Percentiles rank a stretch among this genome's conserved stretches.
Conservation (phyloP, 2,888 invertebrate species). For the Tipula lateralis region DNA sequence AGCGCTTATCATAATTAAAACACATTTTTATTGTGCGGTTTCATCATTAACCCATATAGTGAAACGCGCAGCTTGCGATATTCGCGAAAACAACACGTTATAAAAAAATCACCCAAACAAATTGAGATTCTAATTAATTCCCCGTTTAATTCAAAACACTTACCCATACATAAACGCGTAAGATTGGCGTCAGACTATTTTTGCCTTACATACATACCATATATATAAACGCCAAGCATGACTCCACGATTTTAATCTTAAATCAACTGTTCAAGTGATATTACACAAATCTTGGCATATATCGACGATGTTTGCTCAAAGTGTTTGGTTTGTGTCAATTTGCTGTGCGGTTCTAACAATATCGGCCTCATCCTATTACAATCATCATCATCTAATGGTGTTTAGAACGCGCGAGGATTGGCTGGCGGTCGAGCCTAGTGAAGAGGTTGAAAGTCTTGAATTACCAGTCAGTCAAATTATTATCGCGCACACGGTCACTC, state of each 20-base stretch:
- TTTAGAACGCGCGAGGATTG: slow-evolving; percentile 58
- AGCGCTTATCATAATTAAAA: too few species aligned
- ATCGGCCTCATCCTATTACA: neutral
- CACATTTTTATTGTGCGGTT: too few species aligned
- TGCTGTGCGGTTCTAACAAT: neutral
- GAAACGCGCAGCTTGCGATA: too few species aligned
- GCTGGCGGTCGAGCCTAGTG: slow-evolving; percentile 58
- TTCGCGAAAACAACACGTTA: too few species aligned
- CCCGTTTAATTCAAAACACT: neutral
- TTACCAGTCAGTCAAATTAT: slow-evolving; percentile 54
- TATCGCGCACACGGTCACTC: slow-evolving; percentile 50
- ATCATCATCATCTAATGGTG: slow-evolving; percentile 31
- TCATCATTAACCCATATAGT: too few species aligned
- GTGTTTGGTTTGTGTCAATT: neutral
- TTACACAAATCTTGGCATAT: neutral
- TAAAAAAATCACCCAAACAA: neutral
- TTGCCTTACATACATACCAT: neutral
- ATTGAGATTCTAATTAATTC: neutral
- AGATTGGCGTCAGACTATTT: neutral
- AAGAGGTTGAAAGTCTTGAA: slow-evolving; percentile 42
- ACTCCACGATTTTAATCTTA: neutral
- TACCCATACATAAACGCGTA: too few species aligned
- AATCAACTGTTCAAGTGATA: neutral
- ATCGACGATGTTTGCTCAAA: neutral
- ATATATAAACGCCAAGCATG: neutral